Percentiles rank a stretch among this genome's conserved stretches.
Conservation (phyloP, 2,113 vertebrate genomes). For the Ictalurus punctatus region DNA sequence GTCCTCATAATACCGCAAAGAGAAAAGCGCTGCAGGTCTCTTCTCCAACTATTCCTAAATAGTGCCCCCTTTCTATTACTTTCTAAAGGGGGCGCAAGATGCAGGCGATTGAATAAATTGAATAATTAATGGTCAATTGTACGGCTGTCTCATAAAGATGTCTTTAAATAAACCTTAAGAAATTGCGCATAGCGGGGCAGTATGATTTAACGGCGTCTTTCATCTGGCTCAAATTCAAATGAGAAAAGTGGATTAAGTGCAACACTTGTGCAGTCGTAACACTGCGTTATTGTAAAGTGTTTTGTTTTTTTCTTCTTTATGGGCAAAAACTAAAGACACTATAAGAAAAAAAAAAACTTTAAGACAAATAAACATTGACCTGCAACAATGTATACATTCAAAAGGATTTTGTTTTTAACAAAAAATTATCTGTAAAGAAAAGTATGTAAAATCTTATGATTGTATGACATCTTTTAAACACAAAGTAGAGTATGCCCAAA, state of each 20-base stretch:
- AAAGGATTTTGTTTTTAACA: not conserved
- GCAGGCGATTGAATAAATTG: slow-evolving; percentile 79
- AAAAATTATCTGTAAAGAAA: not conserved
- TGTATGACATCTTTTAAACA: not conserved
- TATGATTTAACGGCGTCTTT: slow-evolving; percentile 51
- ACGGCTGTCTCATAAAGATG: slow-evolving; percentile 99
- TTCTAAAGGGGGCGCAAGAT: slow-evolving; percentile 80
- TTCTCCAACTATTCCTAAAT: slow-evolving; percentile 93
- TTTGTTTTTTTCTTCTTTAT: not conserved
- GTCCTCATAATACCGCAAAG: slow-evolving; percentile 82
- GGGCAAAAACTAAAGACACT: no score
- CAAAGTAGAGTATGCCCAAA: not conserved
- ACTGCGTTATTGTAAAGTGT: not conserved
- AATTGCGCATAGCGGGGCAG: slow-evolving; percentile 61
- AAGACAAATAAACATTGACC: not conserved
- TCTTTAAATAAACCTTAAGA: slow-evolving; percentile 95
- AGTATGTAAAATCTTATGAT: not conserved
- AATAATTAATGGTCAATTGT: slow-evolving; percentile 99
- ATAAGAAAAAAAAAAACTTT: not conserved
- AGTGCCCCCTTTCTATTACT: slow-evolving; percentile 76
- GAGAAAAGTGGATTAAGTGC: slow-evolving; percentile 1
- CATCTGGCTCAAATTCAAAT: slow-evolving; percentile 32
- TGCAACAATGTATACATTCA: not conserved
- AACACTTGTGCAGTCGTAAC: slow-evolving; percentile 20
- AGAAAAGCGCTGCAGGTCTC: slow-evolving; percentile 98